Base-by-base conservation (phyloP, 2,113 vertebrate species). In the Apaloderma vittatum region DNA sequence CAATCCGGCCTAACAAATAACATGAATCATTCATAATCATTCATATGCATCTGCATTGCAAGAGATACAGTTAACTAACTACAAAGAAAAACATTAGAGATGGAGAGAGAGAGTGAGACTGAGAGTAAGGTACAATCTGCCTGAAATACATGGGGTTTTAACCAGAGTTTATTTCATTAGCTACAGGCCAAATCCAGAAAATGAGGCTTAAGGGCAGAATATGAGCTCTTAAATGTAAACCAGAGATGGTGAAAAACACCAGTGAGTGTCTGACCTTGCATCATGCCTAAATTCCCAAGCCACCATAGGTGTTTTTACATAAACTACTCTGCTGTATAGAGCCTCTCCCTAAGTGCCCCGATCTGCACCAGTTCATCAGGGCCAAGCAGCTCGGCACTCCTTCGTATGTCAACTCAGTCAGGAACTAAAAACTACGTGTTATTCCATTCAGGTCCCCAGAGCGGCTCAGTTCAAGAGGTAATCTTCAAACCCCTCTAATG, bases 1-100 rank as follows among this genome's bases (percentile, higher is more conserved):
- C 62, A 93, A 57, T 94, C 76, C 72, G 88, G 73, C 70, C 68
- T 71, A 78, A 90, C 70, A 88, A 92, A 97, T 82, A 27, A 27
- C 32, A 21, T 81, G n/a, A 90, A 91, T 95, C 88, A 86, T 67
- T 93, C 51, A 21, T 67, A 90, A 86, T 93, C 68, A 57, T 66
- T 88, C 57, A 36, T 58, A 57, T 1, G 17, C 32, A 71, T 66
- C 90, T 74, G 49, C 58, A 49, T 27, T 75, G 71, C 51, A 61
- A 74, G 59, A 91, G 76, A 78, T 88, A 46, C 5, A 30, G 40
- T 54, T 82, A 87, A 82, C 34, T 82, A 87, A 82, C 34, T 94
- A 67, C 34, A 55, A 74, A 77, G 58, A 65, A 84, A 94, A 91
- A 54, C 29, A 17, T 70, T 79, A 32, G 27, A 45, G 51, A 45